Evolutionary conservation across 2,888 invertebrate species (phyloP), one percentile per base, ranked within the genome.

Genomic region (Eupithecia subfuscata): DNA sequence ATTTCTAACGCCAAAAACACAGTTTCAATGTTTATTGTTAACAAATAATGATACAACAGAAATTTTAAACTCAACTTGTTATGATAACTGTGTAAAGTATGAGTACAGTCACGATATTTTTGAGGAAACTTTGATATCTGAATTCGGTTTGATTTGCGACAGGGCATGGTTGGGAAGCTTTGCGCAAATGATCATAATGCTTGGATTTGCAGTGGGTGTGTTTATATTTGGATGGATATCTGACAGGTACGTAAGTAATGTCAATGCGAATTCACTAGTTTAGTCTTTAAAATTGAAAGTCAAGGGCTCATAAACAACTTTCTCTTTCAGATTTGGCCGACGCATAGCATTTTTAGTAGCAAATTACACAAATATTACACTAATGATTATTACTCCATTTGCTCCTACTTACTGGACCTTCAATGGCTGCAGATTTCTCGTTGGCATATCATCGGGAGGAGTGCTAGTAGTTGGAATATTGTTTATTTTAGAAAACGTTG

Each of bases 371-470:
- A 97, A 97, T 88, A 91, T 97, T 8, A 83, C 95, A 16, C 94
- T 96, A 16, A 97, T 97, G 79, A 90, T 96, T 37, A 92, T 93
- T 0, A 96, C 96, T n/a, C 96, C 97, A 0, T 92, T 96, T 70
- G 95, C 96, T 1, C 96, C 97, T 7, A 96, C 95, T 77, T 91
- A 87, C 71, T 90, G 89, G 89, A 81, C 84, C 7, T 97, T 97
- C 82, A 94, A 96, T 48, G 64, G 95, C 0, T 89, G 96, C 71
- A 82, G 97, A 79, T 96, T 97, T 83, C 85, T 97, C 9, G 95
- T 96, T 37, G 97, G 97, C 0, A 88, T 96, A 69, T 96, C 97
- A 11, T 96, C 97, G 1, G 97, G 97, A 67, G 97, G 97, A 18
- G 96, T 96, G 0, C 96, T 97, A 95, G 96, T 97, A 30, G 85